Evolutionary conservation across 1,140 invertebrate species (phyloP), one percentile per base, ranked within the genome.

Genomic region (Temnothorax curvispinosus): DNA sequence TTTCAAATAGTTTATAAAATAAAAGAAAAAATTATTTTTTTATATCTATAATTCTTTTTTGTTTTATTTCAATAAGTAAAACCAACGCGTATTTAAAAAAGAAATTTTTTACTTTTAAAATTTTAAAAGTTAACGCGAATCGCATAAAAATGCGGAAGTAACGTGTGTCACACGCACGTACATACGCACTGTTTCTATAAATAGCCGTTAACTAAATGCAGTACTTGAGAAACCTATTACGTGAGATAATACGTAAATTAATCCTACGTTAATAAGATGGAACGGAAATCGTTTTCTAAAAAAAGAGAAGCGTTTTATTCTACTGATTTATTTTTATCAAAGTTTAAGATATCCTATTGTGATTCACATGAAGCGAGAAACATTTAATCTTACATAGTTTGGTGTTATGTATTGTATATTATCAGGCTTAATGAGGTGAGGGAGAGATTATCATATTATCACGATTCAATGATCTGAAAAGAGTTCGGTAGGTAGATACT

Each of bases 141-240:
- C 21, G 15, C 13, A 1, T 77, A 32, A 47, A 62, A 44, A 54
- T 11, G 8, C 7, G 32, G 18, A 38, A 56, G 54, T 47, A 11
- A 21, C 32, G 18, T 38, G 32, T 78, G n/a, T 64, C 32, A 3
- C 44, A 52, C 44, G 62, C 47, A 67, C 44, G 62, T 35, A 67
- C 0, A 8, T 21, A 56, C 47, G 44, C 44, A 7, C 0, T n/a
- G n/a, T 54, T 27, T 65, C 77, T 67, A 67, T 80, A 67, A 80
- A 80, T 80, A 80, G 44, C 8, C n/a, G 35, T 80, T 80, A 67
- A 35, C 50, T 7, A 62, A 80, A 52, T 27, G n/a, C 2, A 21
- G 3, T 38, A 56, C 44, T 62, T 54, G 47, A 67, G 65, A 67
- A 67, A 80, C 32, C 32, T 11, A 41, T 54, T 67, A 54, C 44